phyloP scores from a whole-genome alignment of 2,113 vertebrate genomes.

The Macrotus californicus region DNA sequence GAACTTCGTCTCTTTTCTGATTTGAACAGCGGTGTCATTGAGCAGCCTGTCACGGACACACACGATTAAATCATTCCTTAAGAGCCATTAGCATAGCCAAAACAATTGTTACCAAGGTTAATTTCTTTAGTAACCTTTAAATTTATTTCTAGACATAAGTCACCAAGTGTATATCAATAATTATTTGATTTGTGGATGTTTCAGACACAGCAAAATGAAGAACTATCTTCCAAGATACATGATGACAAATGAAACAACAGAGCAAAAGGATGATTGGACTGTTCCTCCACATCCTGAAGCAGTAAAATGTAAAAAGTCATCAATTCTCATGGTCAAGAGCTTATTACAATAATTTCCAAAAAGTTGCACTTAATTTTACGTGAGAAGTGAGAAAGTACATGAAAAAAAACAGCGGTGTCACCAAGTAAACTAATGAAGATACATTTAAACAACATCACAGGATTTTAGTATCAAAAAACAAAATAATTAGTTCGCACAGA shows the following conservation, averaged over 20 bases:
- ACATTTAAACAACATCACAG: constrained; percentile 63
- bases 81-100: constrained; percentile 33
- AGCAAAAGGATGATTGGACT: neutral
- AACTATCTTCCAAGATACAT: constrained; percentile 20
- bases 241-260: constrained; percentile 24
- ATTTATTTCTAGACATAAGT: constrained; percentile 62
- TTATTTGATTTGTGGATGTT: constrained; percentile 63
- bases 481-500: constrained; percentile 70
- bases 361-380: neutral
- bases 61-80: constrained; percentile 56
- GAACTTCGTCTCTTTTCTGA: neutral
- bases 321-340: neutral
- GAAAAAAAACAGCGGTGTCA: constrained; percentile 3
- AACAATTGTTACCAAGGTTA: constrained; percentile 59
- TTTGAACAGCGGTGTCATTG: neutral
- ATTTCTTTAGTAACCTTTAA: constrained; percentile 60
- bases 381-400: constrained; percentile 32
- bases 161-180: constrained; percentile 48
- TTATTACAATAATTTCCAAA: neutral
- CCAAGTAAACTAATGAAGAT: constrained; percentile 53
- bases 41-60: neutral
- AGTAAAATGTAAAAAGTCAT: constrained; percentile 3
- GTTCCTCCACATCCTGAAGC: neutral
- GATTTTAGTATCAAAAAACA: constrained; percentile 63
- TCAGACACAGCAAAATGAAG: constrained; percentile 53